Conservation (phyloP, 2,113 vertebrate genomes). For the Marmota monax region DNA sequence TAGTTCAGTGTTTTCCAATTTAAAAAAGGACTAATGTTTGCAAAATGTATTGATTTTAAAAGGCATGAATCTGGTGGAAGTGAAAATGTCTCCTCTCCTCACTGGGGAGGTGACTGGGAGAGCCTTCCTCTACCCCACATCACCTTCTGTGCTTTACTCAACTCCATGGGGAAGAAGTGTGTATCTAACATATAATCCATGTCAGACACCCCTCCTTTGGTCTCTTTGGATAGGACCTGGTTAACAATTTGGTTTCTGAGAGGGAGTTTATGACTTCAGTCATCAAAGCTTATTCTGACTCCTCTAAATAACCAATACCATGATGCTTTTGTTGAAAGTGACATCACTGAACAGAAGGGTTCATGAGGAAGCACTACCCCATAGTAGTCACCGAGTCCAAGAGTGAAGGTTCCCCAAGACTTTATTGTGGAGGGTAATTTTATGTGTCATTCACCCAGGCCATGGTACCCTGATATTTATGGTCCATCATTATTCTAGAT, state of each 20-base stretch:
- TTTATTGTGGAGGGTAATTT: not conserved
- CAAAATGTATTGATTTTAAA: not conserved
- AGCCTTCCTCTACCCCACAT: rapidly evolving
- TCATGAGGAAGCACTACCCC: not conserved
- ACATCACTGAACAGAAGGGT: not conserved
- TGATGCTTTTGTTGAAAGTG: slow-evolving; percentile 5
- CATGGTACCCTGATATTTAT: not conserved
- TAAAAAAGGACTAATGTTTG: not conserved
- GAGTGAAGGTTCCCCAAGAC: not conserved
- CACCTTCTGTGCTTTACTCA: not conserved
- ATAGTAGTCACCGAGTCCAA: not conserved
- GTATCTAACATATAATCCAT: not conserved
- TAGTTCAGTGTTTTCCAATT: not conserved
- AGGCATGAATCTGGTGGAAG: not conserved
- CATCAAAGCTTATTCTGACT: slow-evolving; percentile 47
- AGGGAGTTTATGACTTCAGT: not conserved
- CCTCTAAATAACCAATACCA: not conserved
- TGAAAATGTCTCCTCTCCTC: not conserved
- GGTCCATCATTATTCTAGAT: not conserved
- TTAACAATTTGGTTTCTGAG: not conserved
- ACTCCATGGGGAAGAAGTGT: not conserved
- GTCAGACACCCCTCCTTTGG: not conserved
- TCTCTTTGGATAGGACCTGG: not conserved
- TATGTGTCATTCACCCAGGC: not conserved
- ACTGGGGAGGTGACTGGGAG: rapidly evolving